Evolutionary conservation across 1,140 invertebrate genomes (phyloP), one percentile per base, ranked within the genome.

Genomic region (Anoplophora glabripennis): DNA sequence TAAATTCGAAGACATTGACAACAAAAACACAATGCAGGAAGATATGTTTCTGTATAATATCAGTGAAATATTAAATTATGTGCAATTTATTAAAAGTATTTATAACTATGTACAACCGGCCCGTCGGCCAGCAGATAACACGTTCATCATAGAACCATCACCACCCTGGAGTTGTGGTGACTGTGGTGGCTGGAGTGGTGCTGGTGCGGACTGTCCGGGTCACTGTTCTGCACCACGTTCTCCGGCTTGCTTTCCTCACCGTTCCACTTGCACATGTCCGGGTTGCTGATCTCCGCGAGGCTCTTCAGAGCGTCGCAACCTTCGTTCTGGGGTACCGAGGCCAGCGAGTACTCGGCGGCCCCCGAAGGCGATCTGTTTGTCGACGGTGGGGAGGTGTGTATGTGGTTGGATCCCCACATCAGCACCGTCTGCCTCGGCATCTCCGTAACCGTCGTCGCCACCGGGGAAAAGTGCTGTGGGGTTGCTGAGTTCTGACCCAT

Each of bases 361-460:
- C 74, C 72, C 9, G 77, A 75, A 3, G 80, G 75, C 14, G 78
- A 78, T 47, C 80, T 76, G 46, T 78, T 79, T 7, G 47, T 59
- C 7, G 42, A 21, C 38, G 49, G 33, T 51, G 76, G 78, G 73
- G 66, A 76, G 74, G 47, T 75, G 71, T 41, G 77, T 42, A 57
- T 53, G 73, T 52, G 75, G 77, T 70, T 68, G 42, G 70, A 67
- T 68, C 89, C 90, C 89, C 90, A 92, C 90, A 92, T 92, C 3
- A 93, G 80, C 12, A 93, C 90, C 1, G 90, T 93, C 75, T 93
- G 90, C 15, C 90, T 77, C 0, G 86, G 84, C 52, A 86, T 83
- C 36, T 71, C 66, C 21, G 41, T 53, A 14, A 38, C 57, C n/a
- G 69, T 37, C 12, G 74, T 71, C 4, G 53, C 57, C 21, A 64